Evolutionary conservation across 2,888 invertebrate species (phyloP).

Genomic region (Philereme vetulata): DNA sequence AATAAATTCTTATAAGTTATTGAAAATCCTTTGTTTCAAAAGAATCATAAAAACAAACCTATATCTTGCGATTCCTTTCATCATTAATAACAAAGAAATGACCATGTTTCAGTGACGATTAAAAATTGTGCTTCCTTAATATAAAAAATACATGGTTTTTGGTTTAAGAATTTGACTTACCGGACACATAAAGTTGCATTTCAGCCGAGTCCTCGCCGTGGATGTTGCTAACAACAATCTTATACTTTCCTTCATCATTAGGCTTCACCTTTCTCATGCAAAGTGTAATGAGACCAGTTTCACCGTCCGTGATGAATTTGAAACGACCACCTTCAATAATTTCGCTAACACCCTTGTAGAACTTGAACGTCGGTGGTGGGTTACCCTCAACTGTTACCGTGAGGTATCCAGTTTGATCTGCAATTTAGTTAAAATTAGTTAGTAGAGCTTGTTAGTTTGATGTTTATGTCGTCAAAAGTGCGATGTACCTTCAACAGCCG

Average conservation of each 20-base stretch:
- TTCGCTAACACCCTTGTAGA: constrained; percentile 96
- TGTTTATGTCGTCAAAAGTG: not conserved
- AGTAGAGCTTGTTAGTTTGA: constrained; percentile 1
- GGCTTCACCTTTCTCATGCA: constrained; percentile 98
- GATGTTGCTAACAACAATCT: constrained; percentile 94
- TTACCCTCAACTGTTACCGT: constrained; percentile 97
- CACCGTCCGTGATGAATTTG: constrained; percentile 97
- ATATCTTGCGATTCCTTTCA: too few species aligned
- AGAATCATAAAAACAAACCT: too few species aligned
- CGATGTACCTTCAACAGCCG: constrained; percentile 95
- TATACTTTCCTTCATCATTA: constrained; percentile 98
- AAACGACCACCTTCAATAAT: constrained; percentile 98
- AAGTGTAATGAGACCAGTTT: constrained; percentile 95
- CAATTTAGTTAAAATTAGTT: constrained; percentile 9
- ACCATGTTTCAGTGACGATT: too few species aligned
- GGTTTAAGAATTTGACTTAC: constrained; percentile 79
- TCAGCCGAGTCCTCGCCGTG: constrained; percentile 98
- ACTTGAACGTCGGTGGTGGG: constrained; percentile 97
- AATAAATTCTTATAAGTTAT: too few species aligned
- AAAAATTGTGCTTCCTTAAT: too few species aligned
- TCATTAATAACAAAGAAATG: too few species aligned
- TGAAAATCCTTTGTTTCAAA: too few species aligned
- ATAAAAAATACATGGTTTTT: too few species aligned
- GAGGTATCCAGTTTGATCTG: constrained; percentile 96
- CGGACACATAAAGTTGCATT: constrained; percentile 97